phyloP scores from a whole-genome alignment of 2,888 invertebrate genomes.

The Achlya flavicornis region DNA sequence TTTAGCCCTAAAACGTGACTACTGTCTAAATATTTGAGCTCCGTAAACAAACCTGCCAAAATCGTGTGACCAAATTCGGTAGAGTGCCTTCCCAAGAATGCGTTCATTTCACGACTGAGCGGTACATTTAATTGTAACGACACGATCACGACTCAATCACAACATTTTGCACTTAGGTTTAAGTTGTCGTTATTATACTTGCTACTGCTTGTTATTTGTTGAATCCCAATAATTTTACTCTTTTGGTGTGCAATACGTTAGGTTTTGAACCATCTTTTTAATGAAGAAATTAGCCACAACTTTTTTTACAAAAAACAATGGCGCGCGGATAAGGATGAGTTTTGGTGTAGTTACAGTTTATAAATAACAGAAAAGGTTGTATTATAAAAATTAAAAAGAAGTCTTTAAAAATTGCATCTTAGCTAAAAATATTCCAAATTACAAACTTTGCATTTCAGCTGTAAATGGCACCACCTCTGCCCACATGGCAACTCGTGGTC shows the following conservation, averaged over 20 bases:
- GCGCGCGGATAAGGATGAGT: too few species aligned
- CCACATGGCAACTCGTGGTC: background rate
- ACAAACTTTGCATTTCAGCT: background rate
- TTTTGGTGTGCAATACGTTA: background rate
- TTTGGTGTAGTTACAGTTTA: too few species aligned
- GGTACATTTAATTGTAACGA: slow-evolving; percentile 9
- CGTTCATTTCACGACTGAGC: slow-evolving; percentile 2
- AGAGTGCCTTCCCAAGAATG: slow-evolving; percentile 13
- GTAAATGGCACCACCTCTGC: background rate
- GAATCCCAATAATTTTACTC: too few species aligned
- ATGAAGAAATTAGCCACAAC: too few species aligned
- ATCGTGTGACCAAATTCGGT: slow-evolving; percentile 13
- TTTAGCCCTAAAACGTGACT: slow-evolving; percentile 3
- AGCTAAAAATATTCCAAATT: too few species aligned
- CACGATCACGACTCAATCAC: slow-evolving; percentile 11
- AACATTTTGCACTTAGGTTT: slow-evolving; percentile 3
- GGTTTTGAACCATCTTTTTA: too few species aligned
- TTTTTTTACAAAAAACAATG: too few species aligned
- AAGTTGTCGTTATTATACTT: too few species aligned
- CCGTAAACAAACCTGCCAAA: slow-evolving; percentile 8
- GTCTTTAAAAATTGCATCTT: background rate
- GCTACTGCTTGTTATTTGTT: too few species aligned
- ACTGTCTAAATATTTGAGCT: background rate
- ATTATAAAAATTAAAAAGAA: too few species aligned
- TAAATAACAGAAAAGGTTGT: too few species aligned